phyloP scores from a whole-genome alignment of 2,888 invertebrate species.

The Xylophagus ater region DNA sequence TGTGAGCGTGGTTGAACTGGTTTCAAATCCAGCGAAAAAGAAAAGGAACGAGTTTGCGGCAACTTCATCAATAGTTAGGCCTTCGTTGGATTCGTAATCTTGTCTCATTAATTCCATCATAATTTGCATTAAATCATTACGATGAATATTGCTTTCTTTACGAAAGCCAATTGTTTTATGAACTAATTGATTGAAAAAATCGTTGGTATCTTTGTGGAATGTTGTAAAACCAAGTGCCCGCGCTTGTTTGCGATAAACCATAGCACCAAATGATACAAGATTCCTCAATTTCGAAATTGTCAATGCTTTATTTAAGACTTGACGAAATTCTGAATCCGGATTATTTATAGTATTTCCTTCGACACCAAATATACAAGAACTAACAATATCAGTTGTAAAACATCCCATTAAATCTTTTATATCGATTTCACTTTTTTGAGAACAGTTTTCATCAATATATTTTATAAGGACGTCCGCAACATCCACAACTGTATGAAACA shows the following conservation, averaged over 20 bases:
- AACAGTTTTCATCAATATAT: conserved; percentile 5
- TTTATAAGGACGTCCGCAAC: conserved; percentile 13
- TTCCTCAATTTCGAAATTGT: conserved; percentile 8
- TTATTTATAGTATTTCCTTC: conserved; percentile 29
- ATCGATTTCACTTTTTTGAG: conserved; percentile 12
- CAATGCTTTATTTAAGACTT: conserved; percentile 14
- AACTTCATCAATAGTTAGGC: conserved; percentile 22
- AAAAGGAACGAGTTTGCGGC: conserved; percentile 47
- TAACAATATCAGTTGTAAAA: conserved; percentile 19
- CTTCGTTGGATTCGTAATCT: conserved; percentile 11
- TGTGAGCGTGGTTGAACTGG: conserved; percentile 46
- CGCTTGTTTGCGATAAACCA: conserved; percentile 2
- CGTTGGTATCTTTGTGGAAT: conserved; percentile 10
- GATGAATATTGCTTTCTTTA: conserved; percentile 15
- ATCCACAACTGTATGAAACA: conserved; percentile 17
- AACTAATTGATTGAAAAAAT: conserved; percentile 15
- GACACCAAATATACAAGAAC: conserved; percentile 33
- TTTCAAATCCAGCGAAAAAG: conserved; percentile 52
- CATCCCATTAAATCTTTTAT: conserved; percentile 15
- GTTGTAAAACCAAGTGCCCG: conserved; percentile 8
- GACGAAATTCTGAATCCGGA: conserved; percentile 25
- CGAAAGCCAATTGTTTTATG: conserved; percentile 16
- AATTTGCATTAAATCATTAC: conserved; percentile 18
- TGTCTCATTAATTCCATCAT: conserved; percentile 17
- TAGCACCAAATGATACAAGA: conserved; percentile 8